A percentile compares a stretch with the other conserved stretches of the same genome.
Evolutionary conservation across 2,888 invertebrate species (phyloP).

Genomic region (Fabriciana adippe): DNA sequence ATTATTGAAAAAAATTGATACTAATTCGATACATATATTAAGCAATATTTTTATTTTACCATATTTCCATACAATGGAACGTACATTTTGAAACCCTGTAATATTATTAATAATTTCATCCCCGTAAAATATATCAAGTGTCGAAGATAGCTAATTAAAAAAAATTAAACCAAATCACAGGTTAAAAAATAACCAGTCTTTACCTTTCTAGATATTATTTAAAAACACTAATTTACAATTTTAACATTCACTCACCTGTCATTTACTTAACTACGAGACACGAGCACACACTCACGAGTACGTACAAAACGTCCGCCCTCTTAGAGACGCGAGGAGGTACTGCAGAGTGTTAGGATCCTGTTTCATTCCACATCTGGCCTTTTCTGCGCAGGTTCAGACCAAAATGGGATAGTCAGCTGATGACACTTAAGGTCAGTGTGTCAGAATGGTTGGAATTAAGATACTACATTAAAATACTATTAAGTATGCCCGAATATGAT

Average conservation of each 20-base stretch:
- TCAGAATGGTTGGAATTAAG: conserved; percentile 46
- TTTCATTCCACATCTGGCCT: conserved; percentile 62
- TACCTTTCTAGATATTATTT: too few species aligned
- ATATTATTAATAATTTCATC: too few species aligned
- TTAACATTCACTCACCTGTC: neutral
- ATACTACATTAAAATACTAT: neutral
- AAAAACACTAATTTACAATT: too few species aligned
- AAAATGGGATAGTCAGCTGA: conserved; percentile 70
- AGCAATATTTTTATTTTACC: too few species aligned
- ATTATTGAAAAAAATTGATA: too few species aligned
- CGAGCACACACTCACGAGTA: conserved; percentile 36
- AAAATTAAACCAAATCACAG: too few species aligned
- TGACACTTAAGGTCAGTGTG: conserved; percentile 74
- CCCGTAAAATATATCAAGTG: too few species aligned
- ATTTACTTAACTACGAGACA: conserved; percentile 11
- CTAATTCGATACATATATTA: too few species aligned
- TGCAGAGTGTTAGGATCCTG: conserved; percentile 57
- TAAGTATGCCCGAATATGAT: neutral
- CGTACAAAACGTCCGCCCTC: conserved; percentile 48
- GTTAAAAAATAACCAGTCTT: too few species aligned
- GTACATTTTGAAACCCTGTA: too few species aligned
- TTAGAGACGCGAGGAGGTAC: conserved; percentile 52
- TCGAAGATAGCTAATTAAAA: too few species aligned
- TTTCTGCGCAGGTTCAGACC: conserved; percentile 57
- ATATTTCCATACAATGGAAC: too few species aligned